Evolutionary conservation across 2,888 invertebrate species (phyloP).

Genomic region (Philereme transversata): DNA sequence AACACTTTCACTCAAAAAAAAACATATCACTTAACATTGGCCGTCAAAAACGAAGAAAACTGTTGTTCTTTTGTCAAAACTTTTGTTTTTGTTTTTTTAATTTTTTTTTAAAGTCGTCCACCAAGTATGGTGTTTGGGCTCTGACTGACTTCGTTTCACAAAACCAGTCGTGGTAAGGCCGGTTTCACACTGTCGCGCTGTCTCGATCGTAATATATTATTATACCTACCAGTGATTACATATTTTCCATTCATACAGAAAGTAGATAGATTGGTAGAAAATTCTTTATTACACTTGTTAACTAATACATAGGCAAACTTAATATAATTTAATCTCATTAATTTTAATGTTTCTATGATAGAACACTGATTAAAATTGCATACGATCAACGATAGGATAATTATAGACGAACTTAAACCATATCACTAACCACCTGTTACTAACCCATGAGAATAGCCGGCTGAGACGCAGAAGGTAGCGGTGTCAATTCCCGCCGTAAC

Average conservation of each 20-base stretch:
- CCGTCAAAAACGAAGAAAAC: constrained; percentile 29
- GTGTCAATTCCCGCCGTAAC: too few species aligned
- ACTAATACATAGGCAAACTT: too few species aligned
- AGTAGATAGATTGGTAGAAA: constrained; percentile 50
- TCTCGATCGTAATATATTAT: constrained; percentile 51
- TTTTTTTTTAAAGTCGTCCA: constrained; percentile 46
- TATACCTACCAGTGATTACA: constrained; percentile 32
- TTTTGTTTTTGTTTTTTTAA: constrained; percentile 41
- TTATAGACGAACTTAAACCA: too few species aligned
- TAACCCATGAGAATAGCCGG: too few species aligned
- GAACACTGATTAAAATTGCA: too few species aligned
- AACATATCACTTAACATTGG: constrained; percentile 33
- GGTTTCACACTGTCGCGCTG: constrained; percentile 57
- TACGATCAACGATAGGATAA: too few species aligned
- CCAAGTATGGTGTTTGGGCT: constrained; percentile 45
- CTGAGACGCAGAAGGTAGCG: too few species aligned
- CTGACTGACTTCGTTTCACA: constrained; percentile 67
- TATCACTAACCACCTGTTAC: too few species aligned
- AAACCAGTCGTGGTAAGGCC: constrained; percentile 62
- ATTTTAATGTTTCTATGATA: too few species aligned
- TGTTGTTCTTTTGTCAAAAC: constrained; percentile 37
- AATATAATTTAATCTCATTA: too few species aligned
- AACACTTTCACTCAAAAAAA: constrained; percentile 70
- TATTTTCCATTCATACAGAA: constrained; percentile 55
- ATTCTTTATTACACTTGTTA: too few species aligned